These are phyloP conservation scores for Malacoraja senta DNA, from an alignment of 2,797 vertebrate genomes.

Conservation along the genomic window DNA sequence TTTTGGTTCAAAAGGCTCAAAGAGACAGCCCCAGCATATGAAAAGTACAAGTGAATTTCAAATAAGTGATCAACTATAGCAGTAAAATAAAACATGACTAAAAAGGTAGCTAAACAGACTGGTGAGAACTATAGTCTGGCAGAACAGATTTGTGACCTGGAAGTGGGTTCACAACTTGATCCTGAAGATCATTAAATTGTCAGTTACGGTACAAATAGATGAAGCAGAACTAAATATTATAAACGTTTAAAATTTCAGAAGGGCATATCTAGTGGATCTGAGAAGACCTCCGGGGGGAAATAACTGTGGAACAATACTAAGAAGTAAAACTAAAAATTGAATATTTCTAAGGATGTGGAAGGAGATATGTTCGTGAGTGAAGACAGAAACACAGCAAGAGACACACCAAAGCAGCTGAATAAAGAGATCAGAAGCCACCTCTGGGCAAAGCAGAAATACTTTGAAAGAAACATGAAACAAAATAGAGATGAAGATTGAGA, in stretches of 20 bases:
- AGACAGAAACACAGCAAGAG: neutral
- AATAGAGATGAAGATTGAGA: neutral
- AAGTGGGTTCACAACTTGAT: neutral
- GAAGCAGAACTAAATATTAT: neutral
- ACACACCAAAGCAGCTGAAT: neutral
- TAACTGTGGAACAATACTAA: neutral
- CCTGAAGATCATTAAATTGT: neutral
- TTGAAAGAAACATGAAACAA: neutral
- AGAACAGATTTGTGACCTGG: neutral
- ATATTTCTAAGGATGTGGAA: neutral
- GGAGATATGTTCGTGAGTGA: neutral
- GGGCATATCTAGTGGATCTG: neutral
- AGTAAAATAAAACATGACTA: neutral
- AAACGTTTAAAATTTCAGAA: neutral
- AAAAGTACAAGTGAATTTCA: neutral
- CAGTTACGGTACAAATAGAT: neutral
- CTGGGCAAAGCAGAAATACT: neutral
- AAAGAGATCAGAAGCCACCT: neutral
- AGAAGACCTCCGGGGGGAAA: neutral
- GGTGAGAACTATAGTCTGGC: neutral
- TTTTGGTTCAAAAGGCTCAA: neutral
- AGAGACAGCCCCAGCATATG: neutral
- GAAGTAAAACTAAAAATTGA: neutral
- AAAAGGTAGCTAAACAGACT: neutral
- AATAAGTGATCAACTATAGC: neutral